Base-by-base conservation (phyloP, 1,140 invertebrate species). In the Brachionus plicatilis region DNA sequence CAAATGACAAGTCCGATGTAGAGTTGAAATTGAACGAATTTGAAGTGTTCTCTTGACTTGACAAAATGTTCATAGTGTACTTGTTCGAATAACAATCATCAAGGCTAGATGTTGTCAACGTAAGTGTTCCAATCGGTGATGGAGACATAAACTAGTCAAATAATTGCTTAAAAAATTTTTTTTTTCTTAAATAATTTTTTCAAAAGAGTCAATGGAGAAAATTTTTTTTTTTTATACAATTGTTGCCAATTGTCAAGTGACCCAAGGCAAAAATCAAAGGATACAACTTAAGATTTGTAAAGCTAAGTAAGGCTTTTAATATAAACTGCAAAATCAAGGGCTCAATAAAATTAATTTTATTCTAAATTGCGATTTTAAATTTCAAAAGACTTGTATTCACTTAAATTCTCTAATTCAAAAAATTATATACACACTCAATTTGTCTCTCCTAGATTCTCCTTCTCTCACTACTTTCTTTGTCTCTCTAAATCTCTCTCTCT, bases 101-200 rank as follows among this genome's bases (percentile, higher is more conserved):
- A 41, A 33, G 9, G 12, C 33, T 12, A 11, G 66, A 68, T 29
- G 66, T 14, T 33, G 66, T 68, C 17, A 68, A 29, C 12, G 66
- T n/a, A 12, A 33, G 6, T 1, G 66, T 68, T 68, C 27, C 66
- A 68, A 68, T 41, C 12, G 66, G 66, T 17, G 66, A 68, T 68
- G 66, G 66, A 68, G 66, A 68, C 66, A 68, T 68, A 68, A 68
- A 68, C 53, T 60, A 20, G 53, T 60, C 8, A 60, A 24, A 60
- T 60, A 60, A 60, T 60, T 37, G 5, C 33, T 7, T 37, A 37
- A 37, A 37, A 37, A 37, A 29, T 2, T 29, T 3, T 29, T 29
- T 29, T 29, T 29, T 29, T 20, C n/a, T 17, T 24, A 56, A 17
- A 56, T 17, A 56, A 6, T 1, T 24, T 24, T 24, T 24, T 24